These are phyloP conservation scores for Ptychadena robeensis DNA, from an alignment of 2,797 vertebrate genomes.

Conservation along the genomic window DNA sequence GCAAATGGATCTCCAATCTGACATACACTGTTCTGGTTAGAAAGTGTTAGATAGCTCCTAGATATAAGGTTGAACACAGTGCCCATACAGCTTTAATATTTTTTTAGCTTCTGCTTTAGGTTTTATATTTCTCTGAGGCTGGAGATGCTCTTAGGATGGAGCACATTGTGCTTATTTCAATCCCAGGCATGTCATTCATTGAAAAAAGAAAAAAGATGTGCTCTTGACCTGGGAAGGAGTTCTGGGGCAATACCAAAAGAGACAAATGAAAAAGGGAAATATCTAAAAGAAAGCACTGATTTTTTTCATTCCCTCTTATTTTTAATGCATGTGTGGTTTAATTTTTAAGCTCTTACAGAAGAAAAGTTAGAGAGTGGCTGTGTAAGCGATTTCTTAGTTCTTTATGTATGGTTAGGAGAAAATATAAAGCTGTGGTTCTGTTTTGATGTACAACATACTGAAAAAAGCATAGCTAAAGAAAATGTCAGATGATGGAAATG, in stretches of 20 bases:
- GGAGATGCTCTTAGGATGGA: slow-evolving; percentile 4
- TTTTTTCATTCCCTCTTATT: slow-evolving; percentile 12
- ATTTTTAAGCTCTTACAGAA: slow-evolving; percentile 11
- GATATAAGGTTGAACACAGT: too few relatives aligned
- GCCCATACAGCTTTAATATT: neutral
- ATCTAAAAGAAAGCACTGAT: slow-evolving; percentile 22
- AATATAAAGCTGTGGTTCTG: neutral
- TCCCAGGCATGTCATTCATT: neutral
- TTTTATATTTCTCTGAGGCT: neutral
- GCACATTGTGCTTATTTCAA: neutral
- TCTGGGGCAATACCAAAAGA: slow-evolving; percentile 24
- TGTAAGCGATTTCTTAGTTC: neutral
- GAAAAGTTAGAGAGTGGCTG: neutral
- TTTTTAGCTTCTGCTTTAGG: neutral
- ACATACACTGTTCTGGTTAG: too few relatives aligned
- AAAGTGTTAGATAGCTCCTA: too few relatives aligned
- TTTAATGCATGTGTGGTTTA: slow-evolving; percentile 9
- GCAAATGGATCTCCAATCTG: too few relatives aligned
- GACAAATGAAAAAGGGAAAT: slow-evolving; percentile 28
- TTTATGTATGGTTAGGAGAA: neutral
- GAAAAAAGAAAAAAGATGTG: slow-evolving; percentile 12
- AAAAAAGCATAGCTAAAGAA: neutral
- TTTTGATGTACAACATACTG: neutral
- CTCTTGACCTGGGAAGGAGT: slow-evolving; percentile 21
- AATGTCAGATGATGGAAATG: too few relatives aligned